Evolutionary conservation across 1,140 invertebrate genomes (phyloP), one percentile per base, ranked within the genome.

Genomic region (Danaus melanippus): DNA sequence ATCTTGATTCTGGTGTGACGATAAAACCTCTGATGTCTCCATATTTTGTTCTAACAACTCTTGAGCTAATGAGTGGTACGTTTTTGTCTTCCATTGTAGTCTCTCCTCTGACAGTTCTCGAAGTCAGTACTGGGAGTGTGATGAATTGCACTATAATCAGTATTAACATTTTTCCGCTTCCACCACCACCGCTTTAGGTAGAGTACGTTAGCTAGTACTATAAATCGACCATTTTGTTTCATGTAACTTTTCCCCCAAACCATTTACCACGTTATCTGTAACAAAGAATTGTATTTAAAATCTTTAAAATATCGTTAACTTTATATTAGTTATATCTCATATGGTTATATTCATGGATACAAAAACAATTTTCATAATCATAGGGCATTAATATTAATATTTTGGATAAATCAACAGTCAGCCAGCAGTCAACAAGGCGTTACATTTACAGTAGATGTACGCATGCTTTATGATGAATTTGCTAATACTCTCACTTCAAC

Each of bases 11-110:
- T 54, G 96, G 91, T 60, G 92, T 93, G 12, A 96, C 92, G 64
- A 96, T 94, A 64, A 95, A 91, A 17, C 96, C 96, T 69, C 95
- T 92, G 15, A 98, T 90, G 71, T 94, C 93, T 46, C 96, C 96
- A 78, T 97, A 96, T 74, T 96, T 96, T 53, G 95, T 97, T 62
- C 92, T 89, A 40, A 97, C 94, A 56, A 95, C 93, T 62, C 95
- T 90, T 48, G 93, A 93, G 64, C 89, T 92, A 64, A 88, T 88
- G 58, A 82, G 71, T 50, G 88, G 84, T 66, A 88, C 86, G 39
- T 86, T 68, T 55, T 81, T 82, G 42, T 81, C 77, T 49, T 82
- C 79, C 71, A 80, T 77, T 8, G 78, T 64, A 8, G 78, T 76
- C 41, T 87, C 86, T 46, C 84, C 82, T 62, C 69, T 81, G 44